Evolutionary conservation across 2,797 vertebrate species (phyloP), one percentile per base, ranked within the genome.

Genomic region (Sebastes nivosus): DNA sequence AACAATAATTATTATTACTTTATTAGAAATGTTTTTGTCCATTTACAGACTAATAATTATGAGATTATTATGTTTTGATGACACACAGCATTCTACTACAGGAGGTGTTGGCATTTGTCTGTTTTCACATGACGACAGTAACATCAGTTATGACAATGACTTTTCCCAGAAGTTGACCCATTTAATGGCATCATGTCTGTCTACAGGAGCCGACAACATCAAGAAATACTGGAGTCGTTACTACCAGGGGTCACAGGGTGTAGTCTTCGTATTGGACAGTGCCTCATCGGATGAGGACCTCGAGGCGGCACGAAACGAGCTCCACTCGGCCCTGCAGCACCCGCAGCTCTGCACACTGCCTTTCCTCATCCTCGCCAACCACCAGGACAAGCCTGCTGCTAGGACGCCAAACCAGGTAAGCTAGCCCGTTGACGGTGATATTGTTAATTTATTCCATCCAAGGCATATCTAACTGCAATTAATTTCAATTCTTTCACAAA

Each of bases 191-290:
- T 34, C 75, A 63, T 27, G 59, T 89, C 18, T 82, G 22, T 75
- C 85, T 57, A 78, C 95, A 99, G 99, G 99, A 59, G 97, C 98
- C 52, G 97, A 98, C 90, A 97, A 96, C 92, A 99, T 99, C 94
- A 97, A 99, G 94, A 99, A 99, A 89, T 99, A 99, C 81, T 99
- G 99, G 99, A 98, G 98, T 90, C 97, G 98, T 87, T 99, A 99
- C 95, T 99, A 99, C 95, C 99, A 99, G 94, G 98, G 99, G 81
- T 99, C 98, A 65, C 98, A 99, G 95, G 98, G 98, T 27, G 98
- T 99, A 81, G 95, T 99, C 92, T 99, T 99, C 79, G 96, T 99
- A 68, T 95, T 99, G 94, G 97, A 99, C 95, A 99, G 99, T 75
- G 97, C 98, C 42, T 98, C 97, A 38, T 98, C 97, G 8, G 98